phyloP scores from a whole-genome alignment of 2,113 vertebrate genomes.

The Oryctolagus cuniculus region mOryCun1.1 NC_091441.1:96220001-96220500 shows the following conservation, averaged over 20 bases:
- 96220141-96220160: background rate
- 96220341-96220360: background rate
- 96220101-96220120: background rate
- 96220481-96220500: constrained; percentile 36
- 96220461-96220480: constrained; percentile 2
- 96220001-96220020: background rate
- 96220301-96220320: background rate
- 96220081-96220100: background rate
- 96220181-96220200: background rate
- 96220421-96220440: constrained; percentile 27
- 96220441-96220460: constrained; percentile 15
- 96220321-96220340: background rate
- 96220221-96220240: no score
- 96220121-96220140: background rate
- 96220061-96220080: background rate
- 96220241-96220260: background rate
- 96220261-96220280: background rate
- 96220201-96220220: background rate
- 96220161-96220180: background rate
- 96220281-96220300: background rate
- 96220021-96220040: background rate
- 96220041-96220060: no score
- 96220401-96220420: constrained; percentile 49
- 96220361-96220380: constrained; percentile 23
- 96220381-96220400: constrained; percentile 66